Evolutionary conservation across 2,888 invertebrate genomes (phyloP).

Genomic region (Ormyrus labotus): DNA sequence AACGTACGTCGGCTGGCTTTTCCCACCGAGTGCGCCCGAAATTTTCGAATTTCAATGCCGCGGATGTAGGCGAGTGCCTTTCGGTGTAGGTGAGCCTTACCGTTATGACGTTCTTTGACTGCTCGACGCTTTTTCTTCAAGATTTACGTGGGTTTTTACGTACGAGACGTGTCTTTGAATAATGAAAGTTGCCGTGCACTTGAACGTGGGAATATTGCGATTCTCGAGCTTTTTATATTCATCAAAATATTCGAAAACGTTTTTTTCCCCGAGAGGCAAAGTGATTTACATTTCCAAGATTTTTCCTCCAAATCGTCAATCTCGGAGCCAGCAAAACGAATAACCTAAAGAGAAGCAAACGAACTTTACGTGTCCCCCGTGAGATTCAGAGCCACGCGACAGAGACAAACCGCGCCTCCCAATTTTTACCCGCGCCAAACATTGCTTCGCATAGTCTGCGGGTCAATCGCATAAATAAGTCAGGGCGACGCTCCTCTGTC

Average conservation of each 20-base stretch:
- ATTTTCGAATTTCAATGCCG: constrained; percentile 27
- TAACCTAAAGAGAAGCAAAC: neutral
- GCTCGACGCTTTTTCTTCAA: no score
- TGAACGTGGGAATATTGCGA: no score
- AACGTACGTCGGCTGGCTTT: neutral
- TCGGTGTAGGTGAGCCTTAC: constrained; percentile 17
- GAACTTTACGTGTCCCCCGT: constrained; percentile 13
- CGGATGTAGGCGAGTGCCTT: constrained; percentile 20
- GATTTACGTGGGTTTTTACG: no score
- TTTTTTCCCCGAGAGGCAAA: no score
- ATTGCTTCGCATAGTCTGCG: constrained; percentile 59
- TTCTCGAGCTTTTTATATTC: no score
- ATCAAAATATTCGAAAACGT: no score
- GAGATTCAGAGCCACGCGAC: constrained; percentile 2
- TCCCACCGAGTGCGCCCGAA: constrained; percentile 19
- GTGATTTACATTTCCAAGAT: no score
- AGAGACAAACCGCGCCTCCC: neutral
- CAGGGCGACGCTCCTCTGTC: constrained; percentile 35
- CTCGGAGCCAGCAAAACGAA: neutral
- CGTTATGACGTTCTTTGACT: constrained; percentile 7
- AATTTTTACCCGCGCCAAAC: constrained; percentile 50
- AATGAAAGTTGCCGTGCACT: no score
- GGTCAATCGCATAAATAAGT: constrained; percentile 63
- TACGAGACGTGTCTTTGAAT: no score
- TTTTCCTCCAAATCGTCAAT: no score